Conservation (phyloP, 2,888 invertebrate genomes). For the Erebia palarica region DNA sequence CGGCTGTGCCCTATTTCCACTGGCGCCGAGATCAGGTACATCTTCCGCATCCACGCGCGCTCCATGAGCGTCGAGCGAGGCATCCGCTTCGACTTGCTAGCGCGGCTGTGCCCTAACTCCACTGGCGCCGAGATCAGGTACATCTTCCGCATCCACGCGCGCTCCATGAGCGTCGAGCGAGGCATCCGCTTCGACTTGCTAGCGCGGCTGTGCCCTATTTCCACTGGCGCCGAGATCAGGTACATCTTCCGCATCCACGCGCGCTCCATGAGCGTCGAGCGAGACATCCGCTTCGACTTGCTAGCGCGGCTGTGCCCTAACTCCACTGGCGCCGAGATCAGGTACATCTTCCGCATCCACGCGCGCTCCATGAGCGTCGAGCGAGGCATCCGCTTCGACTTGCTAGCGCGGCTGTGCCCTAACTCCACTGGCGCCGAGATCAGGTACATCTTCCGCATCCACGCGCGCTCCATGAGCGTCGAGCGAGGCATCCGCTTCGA, state of each 20-base stretch:
- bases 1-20: constrained; percentile 99
- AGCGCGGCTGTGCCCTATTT: constrained; percentile 98
- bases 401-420: constrained; percentile 97
- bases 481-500: constrained; percentile 99
- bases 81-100: constrained; percentile 97
- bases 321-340: constrained; percentile 97
- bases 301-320: constrained; percentile 98
- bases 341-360: constrained; percentile 99
- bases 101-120: constrained; percentile 98
- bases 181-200: constrained; percentile 98
- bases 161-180: constrained; percentile 99
- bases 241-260: constrained; percentile 99
- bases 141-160: constrained; percentile 99
- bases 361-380: constrained; percentile 99
- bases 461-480: constrained; percentile 99
- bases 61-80: constrained; percentile 99
- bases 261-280: constrained; percentile 98
- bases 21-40: constrained; percentile 96
- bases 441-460: constrained; percentile 99
- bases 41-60: constrained; percentile 98
- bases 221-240: constrained; percentile 96
- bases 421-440: constrained; percentile 98
- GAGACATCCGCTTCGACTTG: constrained; percentile 98
- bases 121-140: constrained; percentile 98
- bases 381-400: constrained; percentile 97